A percentile compares a stretch with the other conserved stretches of the same genome.
Conservation (phyloP, 2,113 vertebrate species). For the Oostethus manadensis region DNA sequence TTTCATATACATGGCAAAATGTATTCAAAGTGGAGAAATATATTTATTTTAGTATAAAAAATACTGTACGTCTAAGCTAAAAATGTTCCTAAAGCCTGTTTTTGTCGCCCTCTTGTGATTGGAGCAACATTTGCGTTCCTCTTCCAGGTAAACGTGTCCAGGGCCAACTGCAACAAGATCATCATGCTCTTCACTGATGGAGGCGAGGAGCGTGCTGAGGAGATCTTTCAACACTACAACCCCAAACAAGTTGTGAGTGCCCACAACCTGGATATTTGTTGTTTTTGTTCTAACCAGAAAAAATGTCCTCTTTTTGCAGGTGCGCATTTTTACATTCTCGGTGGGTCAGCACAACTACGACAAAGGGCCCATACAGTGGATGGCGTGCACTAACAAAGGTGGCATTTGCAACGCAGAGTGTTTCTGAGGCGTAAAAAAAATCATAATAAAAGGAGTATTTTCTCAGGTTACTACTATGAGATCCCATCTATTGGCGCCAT, state of each 20-base stretch:
- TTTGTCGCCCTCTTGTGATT: conserved; percentile 48
- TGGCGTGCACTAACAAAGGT: conserved; percentile 98
- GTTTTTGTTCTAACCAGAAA: not conserved
- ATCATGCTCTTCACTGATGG: conserved; percentile 98
- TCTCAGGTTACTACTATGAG: conserved; percentile 94
- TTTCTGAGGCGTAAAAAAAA: no score
- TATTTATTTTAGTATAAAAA: not conserved
- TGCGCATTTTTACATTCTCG: conserved; percentile 96
- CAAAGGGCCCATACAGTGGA: conserved; percentile 94
- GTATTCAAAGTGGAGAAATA: no score
- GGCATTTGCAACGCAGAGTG: conserved; percentile 4
- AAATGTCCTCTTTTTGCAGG: conserved; percentile 61
- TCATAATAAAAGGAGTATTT: not conserved
- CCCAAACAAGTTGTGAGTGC: conserved; percentile 79
- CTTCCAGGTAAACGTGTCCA: conserved; percentile 79
- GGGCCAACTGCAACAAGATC: conserved; percentile 97
- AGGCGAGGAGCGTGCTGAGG: conserved; percentile 90
- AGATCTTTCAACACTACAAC: conserved; percentile 89
- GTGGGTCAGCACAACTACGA: conserved; percentile 98
- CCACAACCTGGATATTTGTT: accelerated
- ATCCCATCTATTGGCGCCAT: conserved; percentile 96
- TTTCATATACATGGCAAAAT: no score
- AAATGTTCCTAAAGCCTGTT: no score
- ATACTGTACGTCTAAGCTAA: no score
- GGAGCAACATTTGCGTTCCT: not conserved